Base-by-base conservation (phyloP, 2,888 invertebrate species). In the Loripinus fragilis region DNA sequence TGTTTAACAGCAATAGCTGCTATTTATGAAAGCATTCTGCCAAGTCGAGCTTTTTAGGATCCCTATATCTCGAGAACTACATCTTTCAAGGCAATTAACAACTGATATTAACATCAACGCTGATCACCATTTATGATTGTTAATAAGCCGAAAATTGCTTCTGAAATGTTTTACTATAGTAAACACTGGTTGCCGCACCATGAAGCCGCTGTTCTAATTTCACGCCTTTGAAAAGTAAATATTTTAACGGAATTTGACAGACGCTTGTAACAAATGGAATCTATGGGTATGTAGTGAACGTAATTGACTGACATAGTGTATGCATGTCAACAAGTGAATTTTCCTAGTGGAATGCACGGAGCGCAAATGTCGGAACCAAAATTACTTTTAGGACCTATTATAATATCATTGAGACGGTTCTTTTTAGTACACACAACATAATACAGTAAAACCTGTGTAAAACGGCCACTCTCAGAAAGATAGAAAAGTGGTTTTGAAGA, bases 201-300 rank as follows among this genome's bases (percentile, higher is more conserved):
- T 42, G 33, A 17, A 50, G 60, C 30, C 72, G 30, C 55, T 48
- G 50, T 66, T 35, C 66, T 33, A 81, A 81, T 81, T 84, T 80
- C 80, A 77, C 80, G 81, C 45, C 33, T 48, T 12, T 81, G 81
- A 73, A 76, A 81, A 67, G 78, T 74, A 78, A 81, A 81, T 81
- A 81, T 81, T 76, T 78, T 74, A 66, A 64, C 73, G 81, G 72
- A 75, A 81, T 72, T 60, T 73, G 75, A 81, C 60, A 60, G 7
- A 23, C 60, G 12, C 17, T 33, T 33, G 1, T 17, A 60, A 30
- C 33, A 60, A 60, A 5, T 60, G 60, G 60, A 30, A 60, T 60
- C 33, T 33, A 33, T 60, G 17, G 33, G 17, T 60, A 28, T 12
- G 33, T 33, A 52, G 25, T 52, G 52, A 52, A 52, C 52, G 45